Base-by-base conservation (phyloP, 2,113 vertebrate genomes). In the Eurypyga helias region DNA sequence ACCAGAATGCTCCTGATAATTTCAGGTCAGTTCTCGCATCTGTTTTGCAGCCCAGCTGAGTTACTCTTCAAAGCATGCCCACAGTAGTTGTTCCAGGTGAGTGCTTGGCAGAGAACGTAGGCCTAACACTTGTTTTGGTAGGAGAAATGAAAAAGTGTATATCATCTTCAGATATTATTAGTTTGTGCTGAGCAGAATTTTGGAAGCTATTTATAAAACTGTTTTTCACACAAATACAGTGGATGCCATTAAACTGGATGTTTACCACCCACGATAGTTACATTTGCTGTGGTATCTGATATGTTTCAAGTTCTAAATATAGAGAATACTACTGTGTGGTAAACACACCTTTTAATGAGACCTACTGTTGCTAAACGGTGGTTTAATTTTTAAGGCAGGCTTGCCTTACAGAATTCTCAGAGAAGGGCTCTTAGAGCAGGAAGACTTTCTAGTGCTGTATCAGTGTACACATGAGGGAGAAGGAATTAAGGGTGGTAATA, bases 331-430 rank as follows among this genome's bases (percentile, higher is more conserved):
- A 51, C 92, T 71, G 36, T 67, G 66, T 95, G 69, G 75, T 93
- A 90, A 94, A 83, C 62, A 64, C 69, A 93, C 92, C 94, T 96
- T 95, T 90, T 87, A 90, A 81, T 89, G 94, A 93, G 85, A 80
- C 60, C 86, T 66, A n/a, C 64, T 93, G 67, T 87, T 89, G 69
- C 80, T 95, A 64, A 95, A 89, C 25, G 51, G 45, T 55, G 21
- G 46, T 83, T 90, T 96, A 66, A 24, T 86, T 83, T 93, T 96
- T 92, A 70, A 94, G 87, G 55, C 18, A 83, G 57, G 43, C 41
- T 93, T 95, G 33, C 75, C n/a, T 62, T 87, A 62, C 10, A 60
- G 70, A 95, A 62, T 73, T 45, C 34, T 86, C 16, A 54, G 71
- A 90, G 62, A 72, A 88, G 25, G 9, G 25, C 29, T 94, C 24